Evolutionary conservation across 1,140 invertebrate species (phyloP), one percentile per base, ranked within the genome.

Genomic region (Homarus americanus): DNA sequence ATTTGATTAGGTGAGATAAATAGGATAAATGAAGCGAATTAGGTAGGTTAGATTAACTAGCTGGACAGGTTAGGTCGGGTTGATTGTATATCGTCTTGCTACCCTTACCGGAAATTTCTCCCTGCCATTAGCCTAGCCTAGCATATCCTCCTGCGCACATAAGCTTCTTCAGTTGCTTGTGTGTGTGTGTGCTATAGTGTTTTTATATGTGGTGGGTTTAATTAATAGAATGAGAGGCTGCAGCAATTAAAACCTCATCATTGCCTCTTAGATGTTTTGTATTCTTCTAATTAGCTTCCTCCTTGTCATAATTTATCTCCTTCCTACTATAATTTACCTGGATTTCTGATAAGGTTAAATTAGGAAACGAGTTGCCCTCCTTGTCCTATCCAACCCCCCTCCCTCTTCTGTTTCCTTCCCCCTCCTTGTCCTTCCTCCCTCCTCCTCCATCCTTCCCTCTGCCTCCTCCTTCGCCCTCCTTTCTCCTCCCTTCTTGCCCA

Each of bases 261-360:
- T 28, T 69, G 63, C 0, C 5, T 69, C 63, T 69, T 69, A 69
- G 28, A 32, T 69, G 63, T 69, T 69, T 69, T 69, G 12, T 69
- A 69, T 69, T 69, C 28, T 28, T 58, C 63, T 69, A 28, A 69
- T 69, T 69, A 69, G 5, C n/a, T 69, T 69, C 63, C 63, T 69
- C 63, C 63, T 10, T 69, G 63, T 69, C 63, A 69, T 69, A 69
- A 69, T 69, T 69, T 69, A 32, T 69, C 63, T 69, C 24, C n/a
- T 28, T 32, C 24, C 5, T 69, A 28, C 63, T 32, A 12, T 69
- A 28, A 69, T 69, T 69, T 69, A 28, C n/a, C 5, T 28, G 12
- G 63, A 32, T 69, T 32, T 69, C 28, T 69, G 63, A 69, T 69
- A 2, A 63, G 58, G 58, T 24, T 63, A 24, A 24, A 20, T 12